Evolutionary conservation across 2,113 vertebrate genomes (phyloP), one percentile per base, ranked within the genome.

Genomic region (Mus pahari): DNA sequence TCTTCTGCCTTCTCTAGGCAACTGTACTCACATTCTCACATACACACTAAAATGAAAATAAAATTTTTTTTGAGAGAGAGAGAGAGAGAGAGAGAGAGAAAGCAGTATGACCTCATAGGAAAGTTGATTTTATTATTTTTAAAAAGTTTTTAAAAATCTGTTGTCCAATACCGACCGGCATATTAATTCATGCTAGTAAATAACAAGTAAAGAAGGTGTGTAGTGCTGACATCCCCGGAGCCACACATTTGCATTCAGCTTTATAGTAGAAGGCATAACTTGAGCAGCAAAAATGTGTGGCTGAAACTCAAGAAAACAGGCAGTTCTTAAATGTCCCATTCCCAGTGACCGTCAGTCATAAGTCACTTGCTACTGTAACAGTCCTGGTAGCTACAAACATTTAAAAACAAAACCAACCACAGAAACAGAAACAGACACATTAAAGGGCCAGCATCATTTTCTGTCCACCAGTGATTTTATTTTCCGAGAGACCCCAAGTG

Each of bases 271-370:
- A 90, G 58, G 53, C 22, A 71, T 45, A 68, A 94, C 89, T 95
- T 95, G 87, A 93, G 14, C 45, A 62, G 39, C 53, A 91, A 77
- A 95, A 78, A 50, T 11, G 90, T 92, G 82, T 79, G 66, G 13
- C 93, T 94, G 70, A 89, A 96, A 82, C 86, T 94, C 36, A 66
- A 55, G 28, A 81, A 92, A 96, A 45, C 10, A 53, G 48, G 13
- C 22, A 86, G 84, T 81, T 95, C 45, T 68, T 62, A 86, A 94
- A 89, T 68, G 86, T 86, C 42, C 39, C 90, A 17, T 19, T 33
- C 60, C 31, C 39, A 84, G 33, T 96, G 62, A 78, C 50, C 39
- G 88, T 68, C 86, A 71, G 39, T 73, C 73, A 60, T 60, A 82
- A 53, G 39, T 91, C 89, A 64, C 53, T 92, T 89, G 33, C 82